A percentile compares a stretch with the other conserved stretches of the same genome.
These are phyloP conservation scores for Pachycephala philippinensis DNA, from an alignment of 2,113 vertebrate genomes.

Conservation along the genomic window DNA sequence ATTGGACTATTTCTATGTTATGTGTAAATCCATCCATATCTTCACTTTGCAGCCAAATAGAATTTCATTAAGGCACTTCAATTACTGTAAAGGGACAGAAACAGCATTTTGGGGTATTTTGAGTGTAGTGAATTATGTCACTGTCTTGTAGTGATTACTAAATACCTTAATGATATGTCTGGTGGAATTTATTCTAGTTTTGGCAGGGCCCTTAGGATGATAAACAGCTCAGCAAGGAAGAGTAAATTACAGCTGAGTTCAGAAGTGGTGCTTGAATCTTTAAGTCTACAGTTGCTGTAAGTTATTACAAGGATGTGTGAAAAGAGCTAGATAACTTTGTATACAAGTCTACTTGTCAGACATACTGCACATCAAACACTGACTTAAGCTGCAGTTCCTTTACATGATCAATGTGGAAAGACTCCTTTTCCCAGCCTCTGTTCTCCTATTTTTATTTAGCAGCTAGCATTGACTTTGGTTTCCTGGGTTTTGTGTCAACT, in stretches of 20 bases:
- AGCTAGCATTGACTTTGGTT: background rate
- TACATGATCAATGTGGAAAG: background rate
- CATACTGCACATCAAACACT: background rate
- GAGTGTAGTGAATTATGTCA: background rate
- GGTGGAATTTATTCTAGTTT: background rate
- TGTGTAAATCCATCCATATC: background rate
- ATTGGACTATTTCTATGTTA: background rate
- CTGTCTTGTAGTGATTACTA: background rate
- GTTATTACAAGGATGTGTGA: background rate
- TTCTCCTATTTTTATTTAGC: background rate
- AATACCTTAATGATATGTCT: conserved; percentile 15
- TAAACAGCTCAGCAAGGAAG: background rate
- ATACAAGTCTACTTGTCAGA: background rate
- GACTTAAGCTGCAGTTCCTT: background rate
- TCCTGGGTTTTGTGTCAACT: background rate
- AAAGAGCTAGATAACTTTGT: background rate
- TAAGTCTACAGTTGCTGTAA: background rate
- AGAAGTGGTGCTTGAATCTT: background rate
- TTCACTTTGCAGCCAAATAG: background rate
- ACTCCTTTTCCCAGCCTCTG: background rate
- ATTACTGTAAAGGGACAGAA: background rate
- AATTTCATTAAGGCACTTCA: background rate
- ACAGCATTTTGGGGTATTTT: background rate
- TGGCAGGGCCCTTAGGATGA: conserved; percentile 5
- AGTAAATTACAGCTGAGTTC: conserved; percentile 14